These are phyloP conservation scores for Drosophila algonquin DNA, from an alignment of 2,888 invertebrate genomes.

Conservation along the genomic window DNA sequence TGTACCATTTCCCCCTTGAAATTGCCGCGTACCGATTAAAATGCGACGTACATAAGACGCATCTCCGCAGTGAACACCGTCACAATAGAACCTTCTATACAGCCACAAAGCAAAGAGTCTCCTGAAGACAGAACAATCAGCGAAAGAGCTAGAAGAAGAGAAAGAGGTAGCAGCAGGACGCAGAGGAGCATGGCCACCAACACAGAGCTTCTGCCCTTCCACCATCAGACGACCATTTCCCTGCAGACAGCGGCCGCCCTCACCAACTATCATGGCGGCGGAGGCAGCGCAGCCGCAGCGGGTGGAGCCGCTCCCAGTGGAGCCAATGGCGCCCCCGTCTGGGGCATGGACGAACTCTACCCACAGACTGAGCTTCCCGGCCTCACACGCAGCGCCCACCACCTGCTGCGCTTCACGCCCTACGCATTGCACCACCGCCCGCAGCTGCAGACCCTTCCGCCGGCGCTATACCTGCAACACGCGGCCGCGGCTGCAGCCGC, in stretches of 20 bases:
- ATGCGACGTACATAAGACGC: constrained; percentile 6
- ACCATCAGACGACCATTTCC: constrained; percentile 83
- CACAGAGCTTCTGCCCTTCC: constrained; percentile 83
- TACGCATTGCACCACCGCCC: constrained; percentile 89
- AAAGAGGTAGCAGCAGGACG: constrained; percentile 24
- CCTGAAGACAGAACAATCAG: constrained; percentile 9
- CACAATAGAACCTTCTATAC: neutral
- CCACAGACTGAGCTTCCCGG: constrained; percentile 84
- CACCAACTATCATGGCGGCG: constrained; percentile 82
- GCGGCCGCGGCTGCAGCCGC: constrained; percentile 76
- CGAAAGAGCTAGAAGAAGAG: constrained; percentile 19
- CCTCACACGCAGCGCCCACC: constrained; percentile 82
- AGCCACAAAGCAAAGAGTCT: neutral
- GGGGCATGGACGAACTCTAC: constrained; percentile 81
- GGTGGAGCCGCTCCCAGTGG: constrained; percentile 59
- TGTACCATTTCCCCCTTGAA: neutral
- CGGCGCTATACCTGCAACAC: constrained; percentile 80
- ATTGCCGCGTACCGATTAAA: constrained; percentile 1
- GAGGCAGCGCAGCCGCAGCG: constrained; percentile 56
- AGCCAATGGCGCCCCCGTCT: constrained; percentile 60
- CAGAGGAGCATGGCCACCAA: constrained; percentile 80
- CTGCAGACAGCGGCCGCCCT: constrained; percentile 82
- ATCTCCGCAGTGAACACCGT: neutral
- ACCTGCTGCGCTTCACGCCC: constrained; percentile 85
- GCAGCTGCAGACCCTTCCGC: constrained; percentile 81